Percentiles rank a stretch among this genome's conserved stretches.
phyloP scores from a whole-genome alignment of 2,113 vertebrate genomes.

The Tragelaphus imberbis region DNA sequence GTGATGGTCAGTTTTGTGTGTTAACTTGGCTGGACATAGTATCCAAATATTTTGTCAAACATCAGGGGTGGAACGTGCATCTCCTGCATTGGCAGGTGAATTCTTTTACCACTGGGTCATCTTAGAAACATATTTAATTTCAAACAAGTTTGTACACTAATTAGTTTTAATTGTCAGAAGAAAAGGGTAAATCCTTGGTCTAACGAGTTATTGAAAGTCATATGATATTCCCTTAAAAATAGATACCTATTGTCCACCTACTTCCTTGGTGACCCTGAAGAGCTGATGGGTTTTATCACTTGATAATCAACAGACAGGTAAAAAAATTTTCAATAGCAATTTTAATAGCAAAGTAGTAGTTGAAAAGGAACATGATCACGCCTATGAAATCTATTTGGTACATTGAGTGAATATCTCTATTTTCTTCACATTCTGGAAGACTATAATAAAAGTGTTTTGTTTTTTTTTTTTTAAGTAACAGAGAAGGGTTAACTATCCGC shows the following conservation, averaged over 20 bases:
- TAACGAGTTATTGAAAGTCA: neutral
- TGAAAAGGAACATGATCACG: neutral
- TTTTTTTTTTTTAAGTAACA: neutral
- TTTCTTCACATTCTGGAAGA: neutral
- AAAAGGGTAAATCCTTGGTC: neutral
- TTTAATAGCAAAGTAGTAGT: neutral
- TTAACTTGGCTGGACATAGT: neutral
- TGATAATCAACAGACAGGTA: neutral
- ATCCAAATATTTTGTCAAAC: neutral
- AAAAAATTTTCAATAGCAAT: neutral
- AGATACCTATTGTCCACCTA: neutral
- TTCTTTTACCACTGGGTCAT: neutral
- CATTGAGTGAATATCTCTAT: neutral
- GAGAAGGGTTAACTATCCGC: neutral
- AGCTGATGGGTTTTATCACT: neutral
- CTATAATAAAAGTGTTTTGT: neutral
- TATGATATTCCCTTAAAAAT: neutral
- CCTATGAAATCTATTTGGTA: neutral
- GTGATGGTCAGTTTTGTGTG: neutral
- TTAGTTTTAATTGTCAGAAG: neutral
- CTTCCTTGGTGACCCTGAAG: neutral
- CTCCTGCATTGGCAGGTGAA: neutral
- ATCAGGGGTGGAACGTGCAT: rapidly evolving
- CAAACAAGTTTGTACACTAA: neutral
- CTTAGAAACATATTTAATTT: neutral